These are phyloP conservation scores for Donacobius atricapilla DNA, from an alignment of 2,113 vertebrate genomes.

Conservation along the genomic window DNA sequence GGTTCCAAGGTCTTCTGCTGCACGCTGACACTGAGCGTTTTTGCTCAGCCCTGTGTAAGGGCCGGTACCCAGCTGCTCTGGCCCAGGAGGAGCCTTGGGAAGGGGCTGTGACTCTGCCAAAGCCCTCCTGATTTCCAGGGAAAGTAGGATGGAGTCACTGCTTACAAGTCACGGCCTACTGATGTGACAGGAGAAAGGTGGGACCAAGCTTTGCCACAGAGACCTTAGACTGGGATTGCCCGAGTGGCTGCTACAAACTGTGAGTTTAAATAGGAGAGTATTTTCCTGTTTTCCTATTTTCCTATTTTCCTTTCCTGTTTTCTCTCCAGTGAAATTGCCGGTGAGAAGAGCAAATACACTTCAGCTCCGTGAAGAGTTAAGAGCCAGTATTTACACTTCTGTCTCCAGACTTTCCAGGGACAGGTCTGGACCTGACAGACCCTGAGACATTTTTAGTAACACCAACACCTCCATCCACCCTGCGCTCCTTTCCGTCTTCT, in stretches of 20 bases:
- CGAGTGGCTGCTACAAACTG: not conserved
- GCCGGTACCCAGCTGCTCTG: not conserved
- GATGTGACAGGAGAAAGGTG: not conserved
- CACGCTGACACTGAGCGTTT: not conserved
- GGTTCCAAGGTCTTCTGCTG: not conserved
- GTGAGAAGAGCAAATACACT: not conserved
- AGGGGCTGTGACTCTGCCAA: not conserved
- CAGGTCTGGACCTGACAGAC: constrained; percentile 15
- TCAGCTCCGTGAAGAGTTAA: not conserved
- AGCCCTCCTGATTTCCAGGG: not conserved
- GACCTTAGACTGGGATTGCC: not conserved
- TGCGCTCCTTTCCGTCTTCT: not conserved
- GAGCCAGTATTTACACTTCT: not conserved
- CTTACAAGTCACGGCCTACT: fast-evolving
- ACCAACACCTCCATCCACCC: not conserved
- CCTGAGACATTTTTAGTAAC: not conserved
- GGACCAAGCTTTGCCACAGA: not conserved
- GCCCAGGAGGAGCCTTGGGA: not conserved
- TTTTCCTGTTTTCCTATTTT: not conserved
- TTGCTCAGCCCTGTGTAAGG: not conserved
- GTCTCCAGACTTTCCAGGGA: not conserved
- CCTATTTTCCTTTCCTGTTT: not conserved
- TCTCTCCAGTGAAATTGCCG: not conserved
- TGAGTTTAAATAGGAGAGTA: not conserved
- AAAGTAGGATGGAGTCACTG: not conserved